Evolutionary conservation across 2,113 vertebrate species (phyloP).

Genomic region (Rhabdomys dilectus): DNA sequence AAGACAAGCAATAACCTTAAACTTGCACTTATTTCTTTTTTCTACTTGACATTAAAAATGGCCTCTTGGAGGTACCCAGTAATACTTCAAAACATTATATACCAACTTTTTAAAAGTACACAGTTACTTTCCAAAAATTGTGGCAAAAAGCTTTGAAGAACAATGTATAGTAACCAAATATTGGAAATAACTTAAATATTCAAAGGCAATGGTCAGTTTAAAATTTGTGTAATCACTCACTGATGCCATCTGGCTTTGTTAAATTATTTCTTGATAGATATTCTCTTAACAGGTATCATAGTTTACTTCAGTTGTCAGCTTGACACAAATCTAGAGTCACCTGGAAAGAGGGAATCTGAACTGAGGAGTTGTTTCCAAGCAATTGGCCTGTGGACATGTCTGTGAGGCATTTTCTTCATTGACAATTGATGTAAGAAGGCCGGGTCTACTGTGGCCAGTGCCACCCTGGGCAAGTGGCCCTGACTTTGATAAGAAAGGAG

Average conservation of each 20-base stretch:
- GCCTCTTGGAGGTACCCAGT: not conserved
- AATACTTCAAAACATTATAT: not conserved
- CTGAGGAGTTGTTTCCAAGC: not conserved
- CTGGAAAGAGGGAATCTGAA: not conserved
- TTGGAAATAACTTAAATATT: slow-evolving; percentile 4
- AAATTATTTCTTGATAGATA: not conserved
- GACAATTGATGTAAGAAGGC: not conserved
- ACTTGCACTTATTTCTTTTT: not conserved
- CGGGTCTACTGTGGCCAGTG: not conserved
- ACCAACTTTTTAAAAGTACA: not conserved
- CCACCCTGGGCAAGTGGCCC: not conserved
- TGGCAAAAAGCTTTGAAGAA: slow-evolving; percentile 7
- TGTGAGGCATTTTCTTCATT: not conserved
- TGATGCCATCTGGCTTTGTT: not conserved
- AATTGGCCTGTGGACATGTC: not conserved
- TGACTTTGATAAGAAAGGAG: not conserved
- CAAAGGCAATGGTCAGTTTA: not conserved
- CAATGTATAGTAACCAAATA: slow-evolving; percentile 1
- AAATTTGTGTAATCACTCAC: not conserved
- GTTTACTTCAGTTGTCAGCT: not conserved
- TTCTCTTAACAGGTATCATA: not conserved
- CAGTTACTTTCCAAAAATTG: not conserved
- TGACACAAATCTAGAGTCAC: not conserved
- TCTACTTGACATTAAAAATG: not conserved
- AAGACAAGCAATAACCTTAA: not conserved